These are phyloP conservation scores for Leiothrix lutea DNA, from an alignment of 2,113 vertebrate species.

Conservation along the genomic window DNA sequence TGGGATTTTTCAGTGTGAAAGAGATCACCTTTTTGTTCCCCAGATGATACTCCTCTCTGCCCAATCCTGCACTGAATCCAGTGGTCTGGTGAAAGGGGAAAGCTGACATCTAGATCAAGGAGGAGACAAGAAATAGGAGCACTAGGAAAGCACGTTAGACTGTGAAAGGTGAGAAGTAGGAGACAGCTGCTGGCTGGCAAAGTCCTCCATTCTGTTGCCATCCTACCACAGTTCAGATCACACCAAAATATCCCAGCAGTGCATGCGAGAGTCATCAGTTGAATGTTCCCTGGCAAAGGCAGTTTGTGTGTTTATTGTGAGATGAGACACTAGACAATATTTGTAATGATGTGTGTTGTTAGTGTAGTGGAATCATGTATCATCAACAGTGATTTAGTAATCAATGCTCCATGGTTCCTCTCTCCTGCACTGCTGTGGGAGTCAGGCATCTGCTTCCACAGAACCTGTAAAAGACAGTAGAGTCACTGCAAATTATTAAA, in stretches of 20 bases:
- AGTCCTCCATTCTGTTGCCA: background rate
- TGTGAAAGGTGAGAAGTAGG: background rate
- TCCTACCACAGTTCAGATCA: background rate
- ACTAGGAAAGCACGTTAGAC: background rate
- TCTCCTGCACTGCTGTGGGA: background rate
- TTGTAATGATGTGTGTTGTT: background rate
- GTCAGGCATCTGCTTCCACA: background rate
- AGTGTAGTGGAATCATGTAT: background rate
- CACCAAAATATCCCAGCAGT: background rate
- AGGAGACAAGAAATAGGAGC: background rate
- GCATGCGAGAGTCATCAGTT: accelerated
- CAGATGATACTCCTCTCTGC: background rate
- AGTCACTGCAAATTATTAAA: background rate
- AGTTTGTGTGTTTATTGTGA: background rate
- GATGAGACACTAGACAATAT: background rate
- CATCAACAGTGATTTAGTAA: background rate
- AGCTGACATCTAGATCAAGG: background rate
- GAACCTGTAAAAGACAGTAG: background rate
- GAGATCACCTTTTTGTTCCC: background rate
- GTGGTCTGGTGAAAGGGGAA: background rate
- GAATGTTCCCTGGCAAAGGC: background rate
- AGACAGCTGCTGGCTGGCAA: background rate
- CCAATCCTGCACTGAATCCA: background rate
- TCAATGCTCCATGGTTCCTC: background rate
- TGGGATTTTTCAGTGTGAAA: background rate